Conservation (phyloP, 2,888 invertebrate species). For the Plagodis dolabraria region DNA sequence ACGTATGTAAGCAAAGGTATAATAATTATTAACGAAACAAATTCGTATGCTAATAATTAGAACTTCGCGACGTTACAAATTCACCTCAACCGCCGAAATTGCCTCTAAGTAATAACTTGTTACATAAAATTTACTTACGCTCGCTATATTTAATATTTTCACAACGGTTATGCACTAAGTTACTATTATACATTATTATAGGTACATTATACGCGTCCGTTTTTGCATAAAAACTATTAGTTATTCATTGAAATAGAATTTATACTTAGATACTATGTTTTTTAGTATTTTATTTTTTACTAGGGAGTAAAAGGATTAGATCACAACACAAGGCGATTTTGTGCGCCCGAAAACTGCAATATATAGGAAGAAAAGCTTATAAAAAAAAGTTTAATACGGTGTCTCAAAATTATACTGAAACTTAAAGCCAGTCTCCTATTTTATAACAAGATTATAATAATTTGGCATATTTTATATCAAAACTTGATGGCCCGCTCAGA, state of each 20-base stretch:
- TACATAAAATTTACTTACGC: slow-evolving; percentile 40
- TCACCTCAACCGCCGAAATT: slow-evolving; percentile 45
- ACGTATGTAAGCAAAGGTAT: slow-evolving; percentile 23
- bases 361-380: background rate
- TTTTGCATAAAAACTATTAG: slow-evolving; percentile 43
- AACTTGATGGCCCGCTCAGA: slow-evolving; percentile 58
- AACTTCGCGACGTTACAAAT: slow-evolving; percentile 41
- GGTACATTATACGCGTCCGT: slow-evolving; percentile 64
- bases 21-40: slow-evolving; percentile 28
- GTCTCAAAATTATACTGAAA: slow-evolving; percentile 39
- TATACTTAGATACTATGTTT: slow-evolving; percentile 26
- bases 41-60: slow-evolving; percentile 49
- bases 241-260: slow-evolving; percentile 44
- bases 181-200: slow-evolving; percentile 47
- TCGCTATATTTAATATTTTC: slow-evolving; percentile 26
- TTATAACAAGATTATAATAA: slow-evolving; percentile 55
- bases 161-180: slow-evolving; percentile 35
- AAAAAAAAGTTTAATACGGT: too few species aligned
- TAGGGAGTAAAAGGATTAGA: slow-evolving; percentile 39
- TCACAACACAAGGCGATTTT: slow-evolving; percentile 42
- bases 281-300: slow-evolving; percentile 42
- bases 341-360: slow-evolving; percentile 20
- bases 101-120: slow-evolving; percentile 41
- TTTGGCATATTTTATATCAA: slow-evolving; percentile 69
- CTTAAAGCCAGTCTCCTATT: slow-evolving; percentile 49